Evolutionary conservation across 2,888 invertebrate genomes (phyloP), one percentile per base, ranked within the genome.

Genomic region (Tineola bisselliella): DNA sequence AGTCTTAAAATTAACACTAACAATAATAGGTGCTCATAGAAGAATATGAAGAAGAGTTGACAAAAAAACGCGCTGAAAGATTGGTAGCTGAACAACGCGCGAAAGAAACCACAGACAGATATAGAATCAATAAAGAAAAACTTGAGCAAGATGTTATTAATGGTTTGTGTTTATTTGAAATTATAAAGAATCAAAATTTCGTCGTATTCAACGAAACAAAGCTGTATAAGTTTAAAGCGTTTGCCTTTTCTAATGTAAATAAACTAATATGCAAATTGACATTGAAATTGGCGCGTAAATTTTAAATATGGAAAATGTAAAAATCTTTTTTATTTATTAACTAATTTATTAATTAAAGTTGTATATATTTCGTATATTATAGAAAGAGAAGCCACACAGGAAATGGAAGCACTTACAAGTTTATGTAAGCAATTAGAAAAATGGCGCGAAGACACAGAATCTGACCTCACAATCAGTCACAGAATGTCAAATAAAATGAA

Each of bases 381-480:
- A 89, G 90, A 90, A 71, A 76, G 87, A 1, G 89, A 90, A 67
- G 69, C 90, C 2, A 79, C 79, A 0, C 81, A 86, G 59, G 91
- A 92, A 69, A 67, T 91, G 60, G 90, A 91, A 65, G 88, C 89
- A 0, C 74, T 91, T 19, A 79, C 84, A 5, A 73, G 87, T 0
- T 74, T 91, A 5, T 86, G 90, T 62, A 77, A 80, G 8, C 91
- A 91, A 70, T 83, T 92, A 68, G 80, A 86, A 15, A 69, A 87
- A 56, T 92, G 91, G 90, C 90, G 91, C 63, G 80, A 87, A 12
- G 91, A 91, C 68, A 87, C 92, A 0, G 89, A 90, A 62, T 88
- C 89, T 0, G 89, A 90, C 63, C 74, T 92, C 61, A 83, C 87
- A 0, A 82, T 92, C 67, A 91, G 90, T 62, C 89, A 91, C 68